These are phyloP conservation scores for Montifringilla adamsi DNA, from an alignment of 2,113 vertebrate species.

Conservation along the genomic window DNA sequence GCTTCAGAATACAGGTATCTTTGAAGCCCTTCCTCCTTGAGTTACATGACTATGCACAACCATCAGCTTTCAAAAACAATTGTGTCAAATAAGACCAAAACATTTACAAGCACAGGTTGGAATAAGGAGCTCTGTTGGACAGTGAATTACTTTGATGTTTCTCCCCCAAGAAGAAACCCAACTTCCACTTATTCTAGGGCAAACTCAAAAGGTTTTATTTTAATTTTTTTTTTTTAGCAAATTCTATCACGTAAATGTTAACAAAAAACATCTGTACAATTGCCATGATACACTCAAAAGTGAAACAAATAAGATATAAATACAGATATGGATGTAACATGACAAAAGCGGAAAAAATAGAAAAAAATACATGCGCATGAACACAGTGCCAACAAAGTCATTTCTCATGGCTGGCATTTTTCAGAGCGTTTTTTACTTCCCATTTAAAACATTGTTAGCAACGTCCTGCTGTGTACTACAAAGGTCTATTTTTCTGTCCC, in stretches of 20 bases:
- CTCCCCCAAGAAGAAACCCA: slow-evolving; percentile 20
- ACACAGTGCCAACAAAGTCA: slow-evolving; percentile 73
- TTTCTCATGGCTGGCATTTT: slow-evolving; percentile 60
- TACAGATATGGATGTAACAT: slow-evolving; percentile 89
- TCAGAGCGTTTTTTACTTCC: slow-evolving; percentile 55
- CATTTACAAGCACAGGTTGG: background rate
- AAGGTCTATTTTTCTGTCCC: slow-evolving; percentile 68
- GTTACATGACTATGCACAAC: accelerated
- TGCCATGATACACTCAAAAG: slow-evolving; percentile 85
- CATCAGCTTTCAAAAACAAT: background rate
- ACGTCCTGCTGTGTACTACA: slow-evolving; percentile 68
- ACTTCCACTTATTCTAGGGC: slow-evolving; percentile 86
- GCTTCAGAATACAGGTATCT: background rate
- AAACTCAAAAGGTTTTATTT: slow-evolving; percentile 83
- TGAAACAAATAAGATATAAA: slow-evolving; percentile 91
- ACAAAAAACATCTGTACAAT: slow-evolving; percentile 93
- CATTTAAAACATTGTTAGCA: slow-evolving; percentile 73
- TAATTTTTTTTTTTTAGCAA: slow-evolving; percentile 81
- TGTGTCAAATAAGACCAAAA: background rate
- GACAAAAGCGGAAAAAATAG: slow-evolving; percentile 76
- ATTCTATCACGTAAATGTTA: slow-evolving; percentile 93
- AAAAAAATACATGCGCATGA: slow-evolving; percentile 83
- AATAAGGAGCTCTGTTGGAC: background rate
- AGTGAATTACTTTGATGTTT: background rate
- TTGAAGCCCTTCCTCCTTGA: background rate